Base-by-base conservation (phyloP, 2,113 vertebrate species). In the Synchiropus splendidus region DNA sequence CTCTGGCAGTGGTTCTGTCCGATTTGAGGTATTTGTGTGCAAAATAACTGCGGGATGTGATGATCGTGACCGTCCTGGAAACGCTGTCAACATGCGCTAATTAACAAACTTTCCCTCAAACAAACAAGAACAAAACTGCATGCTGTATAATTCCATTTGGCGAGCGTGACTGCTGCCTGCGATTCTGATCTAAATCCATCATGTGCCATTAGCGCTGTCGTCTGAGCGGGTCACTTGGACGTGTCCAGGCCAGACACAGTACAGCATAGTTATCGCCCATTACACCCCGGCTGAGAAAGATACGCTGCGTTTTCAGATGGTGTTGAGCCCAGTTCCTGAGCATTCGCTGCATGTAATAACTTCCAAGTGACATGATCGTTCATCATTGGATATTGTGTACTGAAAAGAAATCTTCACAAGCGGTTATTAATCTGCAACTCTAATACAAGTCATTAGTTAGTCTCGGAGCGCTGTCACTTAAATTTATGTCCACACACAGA, bases 181-280 rank as follows among this genome's bases (percentile, higher is more conserved):
- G 18, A 11, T 45, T 21, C 35, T 36, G 59, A 63, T 54, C 38
- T 51, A 69, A 30, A 31, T 43, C 54, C 48, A 58, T 57, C 66
- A 66, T 18, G 33, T 52, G 46, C 66, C 55, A 64, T 71, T 73
- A 74, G 39, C 18, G 16, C 31, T 4, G 31, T n/a, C 6, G 53
- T 49, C 45, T 16, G 8, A 45, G 55, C 21, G 47, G 63, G 55
- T 63, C 49, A 58, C 48, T 54, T 40, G 37, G 15, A 17, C 55
- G 42, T 56, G 54, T 42, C 45, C 57, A 40, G 39, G 18, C 45
- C 51, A 64, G 65, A 67, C 65, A 59, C 54, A 6, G 6, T 38
- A 48, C 45, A 61, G 27, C 13, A 2, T 64, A 58, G 70, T 72
- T 18, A 55, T 50, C 45, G 32, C 55, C 62, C 63, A 72, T 65